Conservation (phyloP, 2,888 invertebrate genomes). For the Lucinisca nassula region DNA sequence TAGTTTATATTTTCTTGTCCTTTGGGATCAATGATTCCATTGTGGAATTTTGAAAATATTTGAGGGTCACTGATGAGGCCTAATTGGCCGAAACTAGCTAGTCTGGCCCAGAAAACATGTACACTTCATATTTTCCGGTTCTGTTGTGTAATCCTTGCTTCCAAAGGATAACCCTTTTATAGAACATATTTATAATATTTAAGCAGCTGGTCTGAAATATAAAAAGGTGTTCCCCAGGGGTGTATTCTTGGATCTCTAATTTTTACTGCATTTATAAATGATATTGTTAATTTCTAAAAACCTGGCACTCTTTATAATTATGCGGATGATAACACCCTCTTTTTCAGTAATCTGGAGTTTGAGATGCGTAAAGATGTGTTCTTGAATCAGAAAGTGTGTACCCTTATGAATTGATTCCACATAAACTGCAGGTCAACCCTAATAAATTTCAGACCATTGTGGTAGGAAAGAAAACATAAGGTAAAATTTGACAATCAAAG, state of each 20-base stretch:
- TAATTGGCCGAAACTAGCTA: too few relatives aligned
- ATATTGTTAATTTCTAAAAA: not conserved
- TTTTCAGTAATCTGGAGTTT: not conserved
- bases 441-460: too few relatives aligned
- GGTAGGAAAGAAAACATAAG: too few relatives aligned
- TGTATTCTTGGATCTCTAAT: not conserved
- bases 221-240: not conserved
- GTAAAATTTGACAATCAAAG: too few relatives aligned
- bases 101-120: too few relatives aligned
- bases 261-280: not conserved
- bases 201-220: not conserved
- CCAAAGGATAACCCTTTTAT: too few relatives aligned
- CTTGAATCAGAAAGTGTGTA: not conserved
- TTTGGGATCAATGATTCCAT: too few relatives aligned
- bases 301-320: not conserved
- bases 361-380: not conserved
- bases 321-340: not conserved
- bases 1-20: too few relatives aligned
- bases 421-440: not conserved
- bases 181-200: not conserved
- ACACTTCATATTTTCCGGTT: too few relatives aligned
- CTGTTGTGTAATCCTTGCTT: too few relatives aligned
- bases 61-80: too few relatives aligned
- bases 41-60: too few relatives aligned
- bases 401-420: not conserved